phyloP scores from a whole-genome alignment of 2,113 vertebrate genomes.

The Columba janthina region DNA sequence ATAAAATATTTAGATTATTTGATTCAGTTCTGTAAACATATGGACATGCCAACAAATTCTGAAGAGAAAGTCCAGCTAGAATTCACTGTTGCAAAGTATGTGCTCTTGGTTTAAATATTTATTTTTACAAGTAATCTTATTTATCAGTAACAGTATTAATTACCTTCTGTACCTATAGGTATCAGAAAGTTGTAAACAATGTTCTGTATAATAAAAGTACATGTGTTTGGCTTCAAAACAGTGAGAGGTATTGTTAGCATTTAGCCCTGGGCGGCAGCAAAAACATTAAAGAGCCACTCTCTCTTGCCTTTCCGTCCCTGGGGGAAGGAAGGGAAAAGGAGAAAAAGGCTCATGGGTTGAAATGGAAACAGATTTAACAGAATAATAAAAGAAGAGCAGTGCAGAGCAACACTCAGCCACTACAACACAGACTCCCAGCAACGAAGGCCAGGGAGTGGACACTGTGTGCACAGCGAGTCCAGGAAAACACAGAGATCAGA shows the following conservation, averaged over 20 bases:
- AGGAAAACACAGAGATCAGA: too few species aligned
- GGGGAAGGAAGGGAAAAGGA: too few species aligned
- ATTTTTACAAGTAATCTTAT: background rate
- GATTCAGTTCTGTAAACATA: background rate
- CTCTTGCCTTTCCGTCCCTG: too few species aligned
- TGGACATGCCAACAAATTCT: background rate
- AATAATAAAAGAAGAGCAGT: too few species aligned
- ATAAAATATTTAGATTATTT: background rate
- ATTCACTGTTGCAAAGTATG: background rate
- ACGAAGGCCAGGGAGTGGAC: too few species aligned
- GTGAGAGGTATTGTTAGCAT: background rate
- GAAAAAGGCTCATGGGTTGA: too few species aligned
- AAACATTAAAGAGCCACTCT: too few species aligned
- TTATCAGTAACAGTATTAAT: background rate
- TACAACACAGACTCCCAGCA: too few species aligned
- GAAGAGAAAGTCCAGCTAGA: background rate
- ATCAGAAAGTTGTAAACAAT: background rate
- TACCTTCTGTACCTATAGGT: background rate
- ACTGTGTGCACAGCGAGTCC: too few species aligned
- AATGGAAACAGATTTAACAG: too few species aligned
- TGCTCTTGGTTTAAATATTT: background rate
- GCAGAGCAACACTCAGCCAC: too few species aligned
- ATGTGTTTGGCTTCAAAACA: background rate
- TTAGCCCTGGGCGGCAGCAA: too few species aligned
- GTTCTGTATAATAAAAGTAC: background rate